These are phyloP conservation scores for Columba janthina DNA, from an alignment of 2,113 vertebrate species.

Conservation along the genomic window DNA sequence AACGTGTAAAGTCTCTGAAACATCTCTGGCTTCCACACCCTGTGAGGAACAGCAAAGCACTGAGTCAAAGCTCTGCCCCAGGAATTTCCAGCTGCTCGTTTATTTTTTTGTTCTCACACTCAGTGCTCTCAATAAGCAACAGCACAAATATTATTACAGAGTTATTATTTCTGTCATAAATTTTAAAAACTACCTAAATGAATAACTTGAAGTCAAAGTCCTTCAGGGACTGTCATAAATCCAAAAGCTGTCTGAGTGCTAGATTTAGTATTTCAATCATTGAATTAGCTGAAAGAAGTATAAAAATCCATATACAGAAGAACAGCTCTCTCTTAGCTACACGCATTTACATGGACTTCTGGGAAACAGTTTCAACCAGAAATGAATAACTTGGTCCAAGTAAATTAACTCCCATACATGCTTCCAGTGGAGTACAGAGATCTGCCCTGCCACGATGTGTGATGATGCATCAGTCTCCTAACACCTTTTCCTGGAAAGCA, in stretches of 20 bases:
- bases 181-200: slow-evolving; percentile 37
- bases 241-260: slow-evolving; percentile 5
- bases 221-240: slow-evolving; percentile 43
- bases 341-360: background rate
- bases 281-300: slow-evolving; percentile 32
- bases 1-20: background rate
- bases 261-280: background rate
- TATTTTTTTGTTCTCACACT: background rate
- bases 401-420: background rate
- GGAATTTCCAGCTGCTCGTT: background rate
- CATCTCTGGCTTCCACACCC: background rate
- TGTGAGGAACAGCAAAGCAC: background rate
- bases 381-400: background rate
- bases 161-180: slow-evolving; percentile 45
- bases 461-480: background rate
- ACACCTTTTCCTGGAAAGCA: background rate
- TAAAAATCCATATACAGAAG: background rate
- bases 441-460: background rate
- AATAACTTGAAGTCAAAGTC: slow-evolving; percentile 35
- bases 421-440: background rate
- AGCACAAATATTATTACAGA: background rate
- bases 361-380: background rate
- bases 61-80: background rate
- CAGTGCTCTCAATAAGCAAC: background rate
- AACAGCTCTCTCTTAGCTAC: background rate